Conservation (phyloP, 2,888 invertebrate species). For the Apamea epomidion region DNA sequence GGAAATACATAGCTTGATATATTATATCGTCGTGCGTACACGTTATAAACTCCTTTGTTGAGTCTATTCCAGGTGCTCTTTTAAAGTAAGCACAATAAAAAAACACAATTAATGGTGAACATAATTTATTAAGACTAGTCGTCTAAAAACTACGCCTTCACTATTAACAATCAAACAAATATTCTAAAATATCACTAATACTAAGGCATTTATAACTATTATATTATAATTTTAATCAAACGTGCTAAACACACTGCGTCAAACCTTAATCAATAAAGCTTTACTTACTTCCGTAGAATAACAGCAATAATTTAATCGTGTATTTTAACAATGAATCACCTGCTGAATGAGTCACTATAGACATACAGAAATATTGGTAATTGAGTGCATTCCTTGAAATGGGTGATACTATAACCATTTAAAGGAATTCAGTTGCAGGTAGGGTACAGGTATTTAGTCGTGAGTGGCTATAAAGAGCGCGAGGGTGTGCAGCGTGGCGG, state of each 20-base stretch:
- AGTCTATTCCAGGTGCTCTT: background rate
- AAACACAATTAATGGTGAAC: background rate
- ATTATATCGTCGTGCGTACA: no score
- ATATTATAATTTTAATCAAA: background rate
- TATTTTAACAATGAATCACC: background rate
- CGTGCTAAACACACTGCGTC: slow-evolving; percentile 10
- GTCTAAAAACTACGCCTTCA: background rate
- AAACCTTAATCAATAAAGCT: background rate
- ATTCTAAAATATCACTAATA: background rate
- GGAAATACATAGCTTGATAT: no score
- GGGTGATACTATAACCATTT: background rate
- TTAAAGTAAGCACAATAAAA: background rate
- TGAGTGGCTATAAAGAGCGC: slow-evolving; percentile 80
- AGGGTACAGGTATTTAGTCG: slow-evolving; percentile 56
- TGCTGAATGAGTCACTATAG: background rate
- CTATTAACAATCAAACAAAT: background rate
- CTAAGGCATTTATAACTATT: background rate
- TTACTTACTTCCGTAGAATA: background rate
- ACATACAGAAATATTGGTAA: background rate
- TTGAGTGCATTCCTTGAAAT: background rate
- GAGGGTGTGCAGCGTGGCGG: slow-evolving; percentile 78
- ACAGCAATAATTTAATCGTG: background rate
- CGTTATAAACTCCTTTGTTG: background rate
- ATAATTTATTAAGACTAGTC: slow-evolving; percentile 35
- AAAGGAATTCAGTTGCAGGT: background rate